Percentiles rank a stretch among this genome's conserved stretches.
Evolutionary conservation across 1,140 invertebrate genomes (phyloP).

Genomic region (Mizuhopecten yessoensis): DNA sequence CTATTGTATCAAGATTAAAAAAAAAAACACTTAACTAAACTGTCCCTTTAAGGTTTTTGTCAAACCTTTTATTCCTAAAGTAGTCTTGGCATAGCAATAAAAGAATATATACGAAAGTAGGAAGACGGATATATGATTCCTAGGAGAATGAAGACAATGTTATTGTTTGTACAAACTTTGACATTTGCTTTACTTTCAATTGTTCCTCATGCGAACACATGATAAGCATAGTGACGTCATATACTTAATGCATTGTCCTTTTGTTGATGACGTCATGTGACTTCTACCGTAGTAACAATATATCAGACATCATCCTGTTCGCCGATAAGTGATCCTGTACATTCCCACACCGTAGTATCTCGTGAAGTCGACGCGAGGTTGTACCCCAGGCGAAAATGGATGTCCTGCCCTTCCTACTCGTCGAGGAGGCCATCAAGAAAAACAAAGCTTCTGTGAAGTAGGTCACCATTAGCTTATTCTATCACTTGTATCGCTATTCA

Average conservation of each 20-base stretch:
- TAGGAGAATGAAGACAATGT: too few relatives aligned
- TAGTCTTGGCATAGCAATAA: too few relatives aligned
- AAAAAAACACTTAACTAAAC: too few relatives aligned
- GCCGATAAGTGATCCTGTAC: background rate
- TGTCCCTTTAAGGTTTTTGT: too few relatives aligned
- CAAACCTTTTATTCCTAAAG: too few relatives aligned
- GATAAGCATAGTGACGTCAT: background rate
- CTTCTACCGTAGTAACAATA: background rate
- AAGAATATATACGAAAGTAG: too few relatives aligned
- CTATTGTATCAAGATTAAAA: too few relatives aligned
- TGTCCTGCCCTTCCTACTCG: conserved; percentile 42
- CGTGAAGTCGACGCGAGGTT: background rate
- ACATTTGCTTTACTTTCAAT: too few relatives aligned
- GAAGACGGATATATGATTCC: too few relatives aligned
- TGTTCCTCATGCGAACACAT: background rate
- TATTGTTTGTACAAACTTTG: too few relatives aligned
- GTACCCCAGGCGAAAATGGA: background rate
- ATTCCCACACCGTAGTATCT: background rate
- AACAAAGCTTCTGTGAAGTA: conserved; percentile 45
- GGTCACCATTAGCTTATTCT: too few relatives aligned
- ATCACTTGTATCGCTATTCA: too few relatives aligned
- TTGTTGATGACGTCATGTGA: conserved; percentile 30
- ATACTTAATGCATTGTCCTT: background rate
- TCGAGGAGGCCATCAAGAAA: conserved; percentile 49
- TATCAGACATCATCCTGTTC: background rate